A percentile compares a stretch with the other conserved stretches of the same genome.
Evolutionary conservation across 2,113 vertebrate species (phyloP).

Genomic region (Triplophysa tibetana): DNA sequence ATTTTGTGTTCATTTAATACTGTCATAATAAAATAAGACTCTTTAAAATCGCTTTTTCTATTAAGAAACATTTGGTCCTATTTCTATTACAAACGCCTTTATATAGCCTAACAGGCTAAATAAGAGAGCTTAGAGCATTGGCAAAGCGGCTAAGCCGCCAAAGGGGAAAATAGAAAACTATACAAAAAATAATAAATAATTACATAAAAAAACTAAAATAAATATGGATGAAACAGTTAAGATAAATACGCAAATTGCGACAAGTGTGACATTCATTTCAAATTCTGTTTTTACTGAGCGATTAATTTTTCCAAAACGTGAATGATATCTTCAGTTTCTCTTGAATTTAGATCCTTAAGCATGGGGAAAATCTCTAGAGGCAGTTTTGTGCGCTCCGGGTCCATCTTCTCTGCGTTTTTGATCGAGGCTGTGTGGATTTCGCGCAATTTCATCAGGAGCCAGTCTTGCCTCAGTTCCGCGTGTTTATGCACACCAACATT

Average conservation of each 20-base stretch:
- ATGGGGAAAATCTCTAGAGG: constrained; percentile 62
- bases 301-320: constrained; percentile 59
- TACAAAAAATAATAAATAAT: constrained; percentile 15
- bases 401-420: constrained; percentile 48
- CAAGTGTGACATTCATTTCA: background rate
- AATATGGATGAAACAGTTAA: background rate
- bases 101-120: background rate
- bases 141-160: constrained; percentile 15
- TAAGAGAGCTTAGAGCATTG: constrained; percentile 31
- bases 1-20: background rate
- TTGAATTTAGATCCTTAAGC: constrained; percentile 59
- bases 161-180: background rate
- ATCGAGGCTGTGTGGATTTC: constrained; percentile 76
- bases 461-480: constrained; percentile 80
- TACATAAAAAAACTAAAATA: background rate
- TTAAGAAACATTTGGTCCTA: constrained; percentile 17
- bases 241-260: too few species aligned
- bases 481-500: constrained; percentile 80
- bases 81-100: background rate
- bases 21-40: background rate
- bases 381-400: constrained; percentile 51
- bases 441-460: constrained; percentile 84
- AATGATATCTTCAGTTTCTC: constrained; percentile 59
- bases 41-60: background rate
- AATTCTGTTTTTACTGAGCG: constrained; percentile 48